Conservation (phyloP, 2,797 vertebrate species). For the Thunnus albacares region DNA sequence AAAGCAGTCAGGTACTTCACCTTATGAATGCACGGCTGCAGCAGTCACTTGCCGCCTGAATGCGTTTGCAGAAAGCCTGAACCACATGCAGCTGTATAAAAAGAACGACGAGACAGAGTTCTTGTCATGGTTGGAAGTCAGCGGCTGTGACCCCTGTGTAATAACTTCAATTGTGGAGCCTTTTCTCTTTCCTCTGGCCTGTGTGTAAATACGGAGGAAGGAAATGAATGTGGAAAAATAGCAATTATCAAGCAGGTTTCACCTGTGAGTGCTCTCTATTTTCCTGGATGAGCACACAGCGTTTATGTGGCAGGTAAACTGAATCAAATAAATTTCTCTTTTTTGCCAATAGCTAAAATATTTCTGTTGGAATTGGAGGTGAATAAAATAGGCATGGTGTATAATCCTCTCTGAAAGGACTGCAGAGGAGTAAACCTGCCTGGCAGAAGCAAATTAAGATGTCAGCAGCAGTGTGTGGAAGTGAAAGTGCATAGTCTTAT, state of each 20-base stretch:
- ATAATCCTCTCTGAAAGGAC: constrained; percentile 54
- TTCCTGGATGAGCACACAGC: constrained; percentile 42
- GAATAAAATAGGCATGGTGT: constrained; percentile 47
- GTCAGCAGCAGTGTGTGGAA: constrained; percentile 63
- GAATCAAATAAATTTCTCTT: constrained; percentile 43
- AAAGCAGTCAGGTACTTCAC: constrained; percentile 65
- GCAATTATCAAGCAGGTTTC: constrained; percentile 49
- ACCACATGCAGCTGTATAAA: constrained; percentile 52
- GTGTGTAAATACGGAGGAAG: constrained; percentile 46
- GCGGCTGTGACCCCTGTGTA: constrained; percentile 56
- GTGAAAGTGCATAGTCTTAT: constrained; percentile 42
- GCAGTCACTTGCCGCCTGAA: constrained; percentile 51
- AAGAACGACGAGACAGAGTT: constrained; percentile 58
- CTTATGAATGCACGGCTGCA: constrained; percentile 56
- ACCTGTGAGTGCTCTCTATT: constrained; percentile 45
- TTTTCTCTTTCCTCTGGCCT: constrained; percentile 43
- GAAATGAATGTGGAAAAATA: constrained; percentile 50
- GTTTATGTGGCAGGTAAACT: constrained; percentile 31
- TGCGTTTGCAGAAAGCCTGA: constrained; percentile 52
- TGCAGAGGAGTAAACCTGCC: constrained; percentile 64
- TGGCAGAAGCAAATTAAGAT: constrained; percentile 66
- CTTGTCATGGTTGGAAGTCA: constrained; percentile 59
- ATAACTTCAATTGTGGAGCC: constrained; percentile 53
- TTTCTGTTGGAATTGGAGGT: constrained; percentile 49
- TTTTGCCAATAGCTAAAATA: constrained; percentile 50